Conservation (phyloP, 2,797 vertebrate species). For the Bradypus variegatus region DNA sequence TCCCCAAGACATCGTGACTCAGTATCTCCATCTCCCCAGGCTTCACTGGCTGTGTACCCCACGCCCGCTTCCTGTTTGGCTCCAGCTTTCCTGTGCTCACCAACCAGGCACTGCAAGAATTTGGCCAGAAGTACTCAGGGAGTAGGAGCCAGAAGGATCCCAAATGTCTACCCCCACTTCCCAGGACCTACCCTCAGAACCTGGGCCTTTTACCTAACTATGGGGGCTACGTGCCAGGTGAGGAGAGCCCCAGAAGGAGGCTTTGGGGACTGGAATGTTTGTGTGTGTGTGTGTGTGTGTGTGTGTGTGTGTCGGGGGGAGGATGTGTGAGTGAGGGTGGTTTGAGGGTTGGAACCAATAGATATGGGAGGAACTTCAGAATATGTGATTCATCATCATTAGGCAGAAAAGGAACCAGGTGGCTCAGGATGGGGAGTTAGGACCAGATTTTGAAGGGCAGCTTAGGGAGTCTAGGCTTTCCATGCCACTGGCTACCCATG, state of each 20-base stretch:
- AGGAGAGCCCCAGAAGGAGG: neutral
- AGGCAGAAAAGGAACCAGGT: conserved; percentile 19
- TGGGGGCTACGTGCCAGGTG: conserved; percentile 82
- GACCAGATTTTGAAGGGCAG: neutral
- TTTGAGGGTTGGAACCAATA: neutral
- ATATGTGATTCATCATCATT: neutral
- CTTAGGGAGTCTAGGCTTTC: neutral
- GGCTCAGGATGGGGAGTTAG: neutral
- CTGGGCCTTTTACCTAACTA: conserved; percentile 75
- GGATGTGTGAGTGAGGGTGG: neutral
- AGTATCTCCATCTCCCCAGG: conserved; percentile 59
- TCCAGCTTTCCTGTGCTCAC: conserved; percentile 73
- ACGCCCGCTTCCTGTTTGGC: conserved; percentile 72
- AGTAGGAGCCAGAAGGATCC: neutral
- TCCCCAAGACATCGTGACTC: neutral
- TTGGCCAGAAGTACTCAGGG: conserved; percentile 60
- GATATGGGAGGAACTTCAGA: neutral
- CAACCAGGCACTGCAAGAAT: conserved; percentile 74
- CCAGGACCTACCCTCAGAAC: conserved; percentile 64
- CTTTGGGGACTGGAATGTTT: neutral
- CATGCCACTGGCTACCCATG: neutral
- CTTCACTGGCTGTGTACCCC: conserved; percentile 77
- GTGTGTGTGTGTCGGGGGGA: no score
- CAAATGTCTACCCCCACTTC: conserved; percentile 25
- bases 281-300: no score